Percentiles rank a stretch among this genome's conserved stretches.
Evolutionary conservation across 2,797 vertebrate genomes (phyloP).

Genomic region (Lithobates sylvaticus): DNA sequence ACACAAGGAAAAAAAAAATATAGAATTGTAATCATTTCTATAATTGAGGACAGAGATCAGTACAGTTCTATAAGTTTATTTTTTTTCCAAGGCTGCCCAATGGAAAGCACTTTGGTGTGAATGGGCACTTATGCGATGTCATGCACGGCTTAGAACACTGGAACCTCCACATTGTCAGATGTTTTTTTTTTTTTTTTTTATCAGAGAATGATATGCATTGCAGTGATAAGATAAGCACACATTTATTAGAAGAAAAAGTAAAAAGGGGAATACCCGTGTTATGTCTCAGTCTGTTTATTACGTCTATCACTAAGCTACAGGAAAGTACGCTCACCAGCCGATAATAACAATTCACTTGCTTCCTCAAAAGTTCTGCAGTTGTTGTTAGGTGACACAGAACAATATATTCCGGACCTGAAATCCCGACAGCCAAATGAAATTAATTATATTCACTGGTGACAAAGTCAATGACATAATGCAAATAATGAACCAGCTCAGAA

Average conservation of each 20-base stretch:
- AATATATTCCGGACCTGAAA: neutral
- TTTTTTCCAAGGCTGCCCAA: too few relatives aligned
- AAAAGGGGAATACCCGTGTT: neutral
- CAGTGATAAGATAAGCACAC: neutral
- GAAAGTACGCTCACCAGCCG: neutral
- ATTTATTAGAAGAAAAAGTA: too few relatives aligned
- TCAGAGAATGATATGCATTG: neutral
- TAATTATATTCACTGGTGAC: neutral
- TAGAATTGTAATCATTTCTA: too few relatives aligned
- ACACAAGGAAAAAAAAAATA: too few relatives aligned
- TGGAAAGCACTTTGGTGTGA: too few relatives aligned
- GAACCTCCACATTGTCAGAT: neutral
- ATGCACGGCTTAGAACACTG: too few relatives aligned
- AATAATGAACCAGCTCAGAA: neutral
- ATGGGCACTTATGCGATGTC: too few relatives aligned
- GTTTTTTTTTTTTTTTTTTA: too few relatives aligned
- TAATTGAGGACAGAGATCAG: too few relatives aligned
- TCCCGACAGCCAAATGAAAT: neutral
- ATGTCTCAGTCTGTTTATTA: neutral
- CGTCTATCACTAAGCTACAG: neutral
- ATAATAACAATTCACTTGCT: neutral
- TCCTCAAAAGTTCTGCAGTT: neutral
- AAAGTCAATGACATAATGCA: neutral
- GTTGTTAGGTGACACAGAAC: neutral
- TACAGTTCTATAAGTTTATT: too few relatives aligned